These are phyloP conservation scores for Chloebia gouldiae DNA, from an alignment of 2,113 vertebrate species.

Conservation along the genomic window DNA sequence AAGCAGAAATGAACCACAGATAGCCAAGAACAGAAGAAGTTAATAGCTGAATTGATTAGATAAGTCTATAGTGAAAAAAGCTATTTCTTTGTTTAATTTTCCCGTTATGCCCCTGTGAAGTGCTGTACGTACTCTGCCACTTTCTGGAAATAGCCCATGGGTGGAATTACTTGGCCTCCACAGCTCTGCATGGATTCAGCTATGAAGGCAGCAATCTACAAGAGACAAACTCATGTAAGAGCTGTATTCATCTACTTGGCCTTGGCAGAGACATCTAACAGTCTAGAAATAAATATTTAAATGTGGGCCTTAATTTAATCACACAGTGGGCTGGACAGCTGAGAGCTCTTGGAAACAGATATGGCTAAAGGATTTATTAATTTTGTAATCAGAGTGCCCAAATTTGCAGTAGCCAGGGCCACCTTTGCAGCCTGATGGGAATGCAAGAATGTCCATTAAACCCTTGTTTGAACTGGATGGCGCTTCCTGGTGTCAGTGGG, in stretches of 20 bases:
- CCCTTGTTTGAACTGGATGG: background rate
- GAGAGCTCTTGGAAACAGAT: slow-evolving; percentile 3
- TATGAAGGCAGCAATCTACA: slow-evolving; percentile 95
- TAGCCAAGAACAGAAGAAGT: background rate
- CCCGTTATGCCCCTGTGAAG: background rate
- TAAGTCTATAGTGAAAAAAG: background rate
- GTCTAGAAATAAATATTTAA: background rate
- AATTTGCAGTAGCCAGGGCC: slow-evolving; percentile 38
- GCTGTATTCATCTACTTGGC: background rate
- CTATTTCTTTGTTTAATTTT: background rate
- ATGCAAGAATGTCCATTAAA: background rate
- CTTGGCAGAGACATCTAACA: slow-evolving; percentile 24
- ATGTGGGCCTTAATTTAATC: slow-evolving; percentile 3
- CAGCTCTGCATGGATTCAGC: slow-evolving; percentile 99
- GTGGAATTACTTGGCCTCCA: slow-evolving; percentile 96
- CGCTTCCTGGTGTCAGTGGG: background rate
- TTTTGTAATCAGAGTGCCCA: slow-evolving; percentile 40
- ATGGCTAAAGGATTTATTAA: background rate
- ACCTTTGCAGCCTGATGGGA: background rate
- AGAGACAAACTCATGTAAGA: slow-evolving; percentile 74
- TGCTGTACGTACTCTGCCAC: slow-evolving; percentile 91
- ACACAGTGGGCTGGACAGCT: background rate
- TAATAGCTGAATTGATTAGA: background rate
- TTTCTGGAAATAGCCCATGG: slow-evolving; percentile 94
- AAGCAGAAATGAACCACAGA: background rate